Conservation (phyloP, 1,140 invertebrate genomes). For the Ceratitis capitata region DNA sequence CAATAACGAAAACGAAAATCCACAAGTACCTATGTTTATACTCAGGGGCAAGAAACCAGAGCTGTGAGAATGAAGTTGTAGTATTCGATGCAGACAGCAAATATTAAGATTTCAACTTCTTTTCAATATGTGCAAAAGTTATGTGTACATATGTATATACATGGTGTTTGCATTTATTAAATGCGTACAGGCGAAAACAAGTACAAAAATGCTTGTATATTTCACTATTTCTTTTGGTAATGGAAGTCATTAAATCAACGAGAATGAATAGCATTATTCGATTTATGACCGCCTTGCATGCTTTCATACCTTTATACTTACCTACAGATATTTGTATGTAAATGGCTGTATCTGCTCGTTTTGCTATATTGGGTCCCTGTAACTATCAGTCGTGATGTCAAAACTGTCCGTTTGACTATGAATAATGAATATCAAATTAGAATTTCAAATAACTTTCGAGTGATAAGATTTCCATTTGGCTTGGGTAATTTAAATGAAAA, state of each 20-base stretch:
- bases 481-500: neutral
- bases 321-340: neutral
- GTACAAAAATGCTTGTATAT: no score
- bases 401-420: slow-evolving; percentile 10
- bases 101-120: neutral
- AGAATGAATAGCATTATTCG: neutral
- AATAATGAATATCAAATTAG: neutral
- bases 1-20: neutral
- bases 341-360: neutral
- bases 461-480: neutral
- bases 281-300: neutral
- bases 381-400: neutral
- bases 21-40: neutral
- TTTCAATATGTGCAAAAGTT: neutral
- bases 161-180: neutral
- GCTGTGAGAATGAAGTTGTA: neutral
- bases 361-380: neutral
- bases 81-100: neutral
- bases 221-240: no score
- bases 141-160: neutral
- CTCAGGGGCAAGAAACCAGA: neutral
- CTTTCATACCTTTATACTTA: neutral
- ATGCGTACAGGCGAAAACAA: no score
- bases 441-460: neutral
- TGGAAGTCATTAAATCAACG: neutral